Evolutionary conservation across 2,113 vertebrate species (phyloP), one percentile per base, ranked within the genome.

Genomic region (Puntigrus tetrazona): DNA sequence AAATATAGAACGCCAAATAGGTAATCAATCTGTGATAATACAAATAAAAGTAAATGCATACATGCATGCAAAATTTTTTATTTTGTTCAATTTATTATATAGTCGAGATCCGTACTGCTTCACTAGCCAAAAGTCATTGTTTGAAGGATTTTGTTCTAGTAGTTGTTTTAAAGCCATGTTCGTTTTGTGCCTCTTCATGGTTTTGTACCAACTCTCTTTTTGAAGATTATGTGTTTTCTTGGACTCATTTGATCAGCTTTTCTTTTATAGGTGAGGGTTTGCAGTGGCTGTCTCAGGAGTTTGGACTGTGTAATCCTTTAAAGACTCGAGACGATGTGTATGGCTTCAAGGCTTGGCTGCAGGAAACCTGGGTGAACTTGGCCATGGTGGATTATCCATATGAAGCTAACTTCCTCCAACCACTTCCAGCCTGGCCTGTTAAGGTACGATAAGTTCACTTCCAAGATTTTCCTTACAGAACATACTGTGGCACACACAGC

Each of bases 341-440:
- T 2, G 0, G 0, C 27, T 94, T 99, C 87, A 99, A 98, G 93
- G 92, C 55, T 2, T 99, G 97, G 97, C 93, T 99, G 11, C 94
- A 94, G 88, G 97, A 97, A 89, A 98, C 96, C 0, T 99, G 98
- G 98, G 91, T 97, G 50, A 97, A 97, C 41, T 91, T 99, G 93
- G 97, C 98, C 4, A 98, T 98, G 97, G 96, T 97, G 84, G 92
- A 99, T 89, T 99, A 99, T 77, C 98, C 98, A 0, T 99, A 99
- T 2, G 91, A 95, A 84, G 95, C 96, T 3, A 93, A 95, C 88
- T 98, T 99, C 85, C 93, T 99, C 50, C 96, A 98, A 91, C 97
- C 96, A 52, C 94, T 99, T 77, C 98, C 98, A 86, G 94, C 91
- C 27, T 99, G 97, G 97, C 98, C 98, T 36, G 87, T 99, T 88